Evolutionary conservation across 1,140 invertebrate genomes (phyloP), one percentile per base, ranked within the genome.

Genomic region (Heliconius congener): DNA sequence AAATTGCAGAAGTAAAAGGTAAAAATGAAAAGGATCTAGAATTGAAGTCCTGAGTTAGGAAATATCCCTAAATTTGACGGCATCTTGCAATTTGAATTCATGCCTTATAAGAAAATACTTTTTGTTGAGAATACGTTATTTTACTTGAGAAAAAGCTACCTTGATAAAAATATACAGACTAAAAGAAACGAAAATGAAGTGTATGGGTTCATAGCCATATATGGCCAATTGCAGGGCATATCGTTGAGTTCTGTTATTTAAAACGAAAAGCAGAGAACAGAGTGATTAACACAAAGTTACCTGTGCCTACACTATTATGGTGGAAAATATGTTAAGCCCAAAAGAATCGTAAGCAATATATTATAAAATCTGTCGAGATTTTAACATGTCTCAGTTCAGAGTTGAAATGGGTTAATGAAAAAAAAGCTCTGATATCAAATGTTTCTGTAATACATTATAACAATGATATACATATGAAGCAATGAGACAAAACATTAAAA

Each of bases 1-100:
- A 46, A 46, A 16, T 46, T 46, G 42, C 42, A 46, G 42, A 3
- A 46, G 13, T 46, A 46, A 46, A 46, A 16, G 23, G n/a, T 23
- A 60, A n/a, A 60, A 27, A 23, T 60, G 19, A 23, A 60, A 23
- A 9, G 57, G 57, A 60, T 60, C 57, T 60, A 60, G 57, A 60
- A 60, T n/a, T 60, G 57, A 60, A 27, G 57, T 60, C n/a, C 23
- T 23, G 57, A 60, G n/a, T 60, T 46, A 46, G 42, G 42, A 46
- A 46, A 46, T 46, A 46, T 46, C 4, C 57, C n/a, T n/a, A 60
- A 60, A 60, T 60, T 60, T 60, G n/a, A 60, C 57, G 57, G 57
- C 57, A 27, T 60, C 57, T 60, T 27, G 57, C n/a, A 60, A 60
- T 60, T 60, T 27, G 57, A 23, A 23, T 60, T 60, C 57, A 27